Evolutionary conservation across 2,113 vertebrate genomes (phyloP).

Genomic region (Xiphias gladius): DNA sequence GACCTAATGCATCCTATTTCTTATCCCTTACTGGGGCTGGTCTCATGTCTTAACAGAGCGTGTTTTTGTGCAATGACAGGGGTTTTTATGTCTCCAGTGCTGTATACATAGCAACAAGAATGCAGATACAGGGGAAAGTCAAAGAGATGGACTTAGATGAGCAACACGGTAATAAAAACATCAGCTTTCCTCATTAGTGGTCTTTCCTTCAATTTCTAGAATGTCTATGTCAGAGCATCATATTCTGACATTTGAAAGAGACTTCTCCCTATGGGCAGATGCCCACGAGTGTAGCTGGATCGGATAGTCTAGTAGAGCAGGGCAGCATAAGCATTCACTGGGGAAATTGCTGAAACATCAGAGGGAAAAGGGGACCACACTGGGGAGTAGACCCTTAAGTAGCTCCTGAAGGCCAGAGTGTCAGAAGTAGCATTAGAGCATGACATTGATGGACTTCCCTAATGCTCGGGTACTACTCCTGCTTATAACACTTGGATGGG

Average conservation of each 20-base stretch:
- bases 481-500: slow-evolving; percentile 15
- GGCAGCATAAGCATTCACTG: slow-evolving; percentile 34
- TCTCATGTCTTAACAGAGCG: not conserved
- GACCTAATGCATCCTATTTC: not conserved
- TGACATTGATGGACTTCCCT: slow-evolving; percentile 55
- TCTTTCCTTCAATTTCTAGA: slow-evolving; percentile 54
- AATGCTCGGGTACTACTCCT: slow-evolving; percentile 17
- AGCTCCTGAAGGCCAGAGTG: slow-evolving; percentile 59
- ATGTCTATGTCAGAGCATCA: slow-evolving; percentile 51
- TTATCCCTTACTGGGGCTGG: slow-evolving; percentile 7
- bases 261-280: slow-evolving; percentile 65
- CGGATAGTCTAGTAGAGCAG: slow-evolving; percentile 25
- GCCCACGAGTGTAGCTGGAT: slow-evolving; percentile 51
- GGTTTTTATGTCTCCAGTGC: not conserved
- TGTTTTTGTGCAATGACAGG: not conserved
- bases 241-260: slow-evolving; percentile 76
- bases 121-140: not conserved
- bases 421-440: slow-evolving; percentile 62
- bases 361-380: slow-evolving; percentile 33
- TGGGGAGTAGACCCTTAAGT: slow-evolving; percentile 49
- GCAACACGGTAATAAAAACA: slow-evolving; percentile 47
- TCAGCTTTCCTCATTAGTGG: slow-evolving; percentile 61
- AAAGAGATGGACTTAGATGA: not conserved
- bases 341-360: slow-evolving; percentile 45
- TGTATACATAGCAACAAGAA: slow-evolving; percentile 22